Conservation (phyloP, 2,797 vertebrate genomes). For the Fistularia tabacaria region DNA sequence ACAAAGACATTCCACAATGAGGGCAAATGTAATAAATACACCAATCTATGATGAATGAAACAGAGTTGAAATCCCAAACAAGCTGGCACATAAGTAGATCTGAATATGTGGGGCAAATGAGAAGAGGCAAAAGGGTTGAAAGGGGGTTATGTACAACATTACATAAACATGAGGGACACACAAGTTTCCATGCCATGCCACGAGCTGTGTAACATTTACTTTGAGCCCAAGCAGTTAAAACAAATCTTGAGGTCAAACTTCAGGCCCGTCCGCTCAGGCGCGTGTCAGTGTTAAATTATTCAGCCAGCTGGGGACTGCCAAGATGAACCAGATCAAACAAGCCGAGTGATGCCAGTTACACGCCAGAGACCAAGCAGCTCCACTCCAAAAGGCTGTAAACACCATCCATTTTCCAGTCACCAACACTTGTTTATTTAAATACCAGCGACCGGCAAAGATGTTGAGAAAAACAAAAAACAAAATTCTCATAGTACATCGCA, state of each 20-base stretch:
- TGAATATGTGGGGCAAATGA: slow-evolving; percentile 20
- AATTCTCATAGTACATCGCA: slow-evolving; percentile 19
- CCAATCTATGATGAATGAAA: no score
- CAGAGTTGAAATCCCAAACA: no score
- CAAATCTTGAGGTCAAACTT: slow-evolving; percentile 69
- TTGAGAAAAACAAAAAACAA: slow-evolving; percentile 46
- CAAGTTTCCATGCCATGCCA: slow-evolving; percentile 24
- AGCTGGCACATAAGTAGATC: slow-evolving; percentile 6
- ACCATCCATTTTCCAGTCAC: slow-evolving; percentile 48
- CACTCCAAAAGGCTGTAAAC: slow-evolving; percentile 55
- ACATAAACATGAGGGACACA: slow-evolving; percentile 64
- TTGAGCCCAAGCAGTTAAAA: slow-evolving; percentile 58
- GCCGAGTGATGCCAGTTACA: slow-evolving; percentile 53
- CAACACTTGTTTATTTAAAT: slow-evolving; percentile 62
- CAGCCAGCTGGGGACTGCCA: slow-evolving; percentile 48
- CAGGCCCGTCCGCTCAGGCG: slow-evolving; percentile 49
- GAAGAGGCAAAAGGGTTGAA: slow-evolving; percentile 22
- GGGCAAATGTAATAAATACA: no score
- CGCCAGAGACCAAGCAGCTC: slow-evolving; percentile 35
- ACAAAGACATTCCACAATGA: no score
- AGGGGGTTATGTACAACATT: slow-evolving; percentile 54
- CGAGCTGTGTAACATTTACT: slow-evolving; percentile 37
- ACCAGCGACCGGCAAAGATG: slow-evolving; percentile 34
- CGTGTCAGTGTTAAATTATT: slow-evolving; percentile 72
- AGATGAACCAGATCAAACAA: slow-evolving; percentile 62